These are phyloP conservation scores for Tachysurus fulvidraco DNA, from an alignment of 2,113 vertebrate species.

Conservation along the genomic window DNA sequence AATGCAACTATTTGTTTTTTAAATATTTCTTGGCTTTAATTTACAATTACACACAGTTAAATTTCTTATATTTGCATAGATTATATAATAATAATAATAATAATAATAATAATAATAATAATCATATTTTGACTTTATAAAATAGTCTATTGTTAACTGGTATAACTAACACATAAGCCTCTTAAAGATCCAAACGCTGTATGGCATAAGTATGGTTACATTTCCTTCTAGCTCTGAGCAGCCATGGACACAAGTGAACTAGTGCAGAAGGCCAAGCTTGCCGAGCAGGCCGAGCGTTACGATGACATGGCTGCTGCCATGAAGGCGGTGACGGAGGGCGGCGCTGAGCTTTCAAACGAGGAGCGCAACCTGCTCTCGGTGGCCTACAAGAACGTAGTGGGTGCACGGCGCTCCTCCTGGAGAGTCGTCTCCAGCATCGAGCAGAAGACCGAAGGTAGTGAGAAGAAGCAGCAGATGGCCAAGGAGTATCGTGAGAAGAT, in stretches of 20 bases:
- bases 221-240: conserved; percentile 57
- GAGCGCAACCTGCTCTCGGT: conserved; percentile 98
- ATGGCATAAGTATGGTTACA: not conserved
- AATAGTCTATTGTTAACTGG: not conserved
- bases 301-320: conserved; percentile 94
- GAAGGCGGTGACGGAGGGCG: conserved; percentile 87
- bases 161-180: not conserved
- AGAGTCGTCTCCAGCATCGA: conserved; percentile 93
- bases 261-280: conserved; percentile 91
- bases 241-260: conserved; percentile 80
- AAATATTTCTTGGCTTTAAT: not conserved
- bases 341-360: conserved; percentile 83
- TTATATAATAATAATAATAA: not conserved
- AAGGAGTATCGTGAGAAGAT: conserved; percentile 89
- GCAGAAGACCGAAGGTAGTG: conserved; percentile 81
- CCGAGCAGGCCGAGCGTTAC: conserved; percentile 96
- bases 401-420: conserved; percentile 93
- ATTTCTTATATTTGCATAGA: not conserved
- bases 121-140: not conserved
- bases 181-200: not conserved
- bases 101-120: no score
- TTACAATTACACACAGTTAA: not conserved
- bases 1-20: not conserved
- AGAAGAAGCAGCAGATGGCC: conserved; percentile 81
- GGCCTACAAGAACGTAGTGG: conserved; percentile 98